Percentiles rank a stretch among this genome's conserved stretches.
phyloP scores from a whole-genome alignment of 1,140 invertebrate genomes.

The Zaprionus ornatus region DNA sequence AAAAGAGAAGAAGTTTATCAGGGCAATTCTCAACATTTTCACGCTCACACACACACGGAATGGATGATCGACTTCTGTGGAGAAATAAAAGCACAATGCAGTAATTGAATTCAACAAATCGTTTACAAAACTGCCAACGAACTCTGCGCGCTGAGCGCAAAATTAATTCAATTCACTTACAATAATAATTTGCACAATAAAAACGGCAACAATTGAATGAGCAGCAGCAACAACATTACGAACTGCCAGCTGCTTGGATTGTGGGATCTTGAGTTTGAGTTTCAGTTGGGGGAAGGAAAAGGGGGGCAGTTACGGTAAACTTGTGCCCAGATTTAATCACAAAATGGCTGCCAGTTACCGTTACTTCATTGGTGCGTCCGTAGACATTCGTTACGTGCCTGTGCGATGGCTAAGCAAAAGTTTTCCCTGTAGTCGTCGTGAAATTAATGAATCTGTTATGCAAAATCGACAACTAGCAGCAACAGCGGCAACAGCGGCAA shows the following conservation, averaged over 20 bases:
- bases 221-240: constrained; percentile 11
- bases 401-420: constrained; percentile 55
- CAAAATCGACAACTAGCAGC: constrained; percentile 69
- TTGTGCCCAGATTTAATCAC: constrained; percentile 71
- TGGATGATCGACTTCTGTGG: not conserved
- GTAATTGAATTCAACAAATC: constrained; percentile 81
- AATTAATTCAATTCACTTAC: constrained; percentile 81
- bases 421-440: constrained; percentile 45
- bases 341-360: constrained; percentile 55
- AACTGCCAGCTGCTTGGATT: constrained; percentile 29
- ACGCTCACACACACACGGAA: constrained; percentile 32
- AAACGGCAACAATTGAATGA: constrained; percentile 71
- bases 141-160: constrained; percentile 39
- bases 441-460: constrained; percentile 82
- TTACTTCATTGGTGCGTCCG: constrained; percentile 16
- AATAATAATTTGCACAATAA: constrained; percentile 82
- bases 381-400: constrained; percentile 32
- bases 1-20: not conserved
- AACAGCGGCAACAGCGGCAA: constrained; percentile 44
- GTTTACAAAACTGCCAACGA: constrained; percentile 49
- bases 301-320: constrained; percentile 41
- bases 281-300: not conserved
- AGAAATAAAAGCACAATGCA: constrained; percentile 72
- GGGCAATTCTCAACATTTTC: constrained; percentile 25
- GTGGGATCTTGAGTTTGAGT: constrained; percentile 11